Evolutionary conservation across 2,888 invertebrate species (phyloP).

Genomic region (Ametastegia equiseti): DNA sequence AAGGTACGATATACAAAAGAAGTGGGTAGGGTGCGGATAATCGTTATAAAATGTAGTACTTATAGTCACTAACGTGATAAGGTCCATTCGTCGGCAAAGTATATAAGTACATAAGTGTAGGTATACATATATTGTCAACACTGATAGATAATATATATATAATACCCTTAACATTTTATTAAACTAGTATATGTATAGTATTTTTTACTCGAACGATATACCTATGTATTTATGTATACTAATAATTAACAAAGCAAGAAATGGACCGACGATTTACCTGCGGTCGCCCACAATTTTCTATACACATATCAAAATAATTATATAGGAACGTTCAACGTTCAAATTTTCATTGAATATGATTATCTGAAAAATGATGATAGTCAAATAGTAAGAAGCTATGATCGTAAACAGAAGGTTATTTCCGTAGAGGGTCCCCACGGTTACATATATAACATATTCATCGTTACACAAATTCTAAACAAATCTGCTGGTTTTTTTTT

Average conservation of each 20-base stretch:
- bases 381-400: slow-evolving; percentile 53
- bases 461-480: slow-evolving; percentile 18
- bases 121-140: slow-evolving; percentile 51
- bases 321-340: neutral
- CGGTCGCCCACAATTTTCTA: neutral
- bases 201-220: neutral
- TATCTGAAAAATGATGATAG: neutral
- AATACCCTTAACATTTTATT: slow-evolving; percentile 39
- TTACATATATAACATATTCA: no score
- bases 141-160: slow-evolving; percentile 42
- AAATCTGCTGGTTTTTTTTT: neutral
- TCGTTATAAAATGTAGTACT: neutral
- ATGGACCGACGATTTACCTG: neutral
- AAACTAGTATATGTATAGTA: neutral
- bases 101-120: neutral
- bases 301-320: neutral
- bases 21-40: neutral
- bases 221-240: no score
- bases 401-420: slow-evolving; percentile 44
- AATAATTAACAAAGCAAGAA: slow-evolving; percentile 1
- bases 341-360: neutral
- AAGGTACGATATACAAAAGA: neutral
- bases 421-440: slow-evolving; percentile 16
- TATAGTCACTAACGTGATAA: neutral
- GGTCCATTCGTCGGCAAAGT: no score